phyloP scores from a whole-genome alignment of 2,113 vertebrate species.

The Nycticorax nycticorax region DNA sequence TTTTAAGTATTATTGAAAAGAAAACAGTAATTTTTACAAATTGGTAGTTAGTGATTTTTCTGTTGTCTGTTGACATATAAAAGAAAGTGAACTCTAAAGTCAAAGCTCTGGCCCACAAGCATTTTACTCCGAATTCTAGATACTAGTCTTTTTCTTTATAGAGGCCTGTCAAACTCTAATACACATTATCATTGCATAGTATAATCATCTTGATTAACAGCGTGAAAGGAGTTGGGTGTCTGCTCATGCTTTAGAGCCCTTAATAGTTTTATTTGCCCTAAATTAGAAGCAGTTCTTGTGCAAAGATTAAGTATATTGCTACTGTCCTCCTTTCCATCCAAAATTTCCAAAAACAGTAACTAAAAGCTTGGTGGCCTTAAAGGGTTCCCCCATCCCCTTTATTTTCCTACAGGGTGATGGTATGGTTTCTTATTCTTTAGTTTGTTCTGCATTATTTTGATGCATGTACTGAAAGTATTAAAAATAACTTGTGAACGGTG shows the following conservation, averaged over 20 bases:
- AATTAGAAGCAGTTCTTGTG: background rate
- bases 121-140: background rate
- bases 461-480: background rate
- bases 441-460: background rate
- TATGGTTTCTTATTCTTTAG: background rate
- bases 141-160: background rate
- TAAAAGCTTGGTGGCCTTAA: background rate
- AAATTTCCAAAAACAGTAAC: background rate
- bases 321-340: background rate
- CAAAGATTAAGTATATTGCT: background rate
- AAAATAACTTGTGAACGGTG: background rate
- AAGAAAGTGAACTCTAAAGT: background rate
- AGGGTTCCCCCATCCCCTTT: background rate
- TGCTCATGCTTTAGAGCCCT: background rate
- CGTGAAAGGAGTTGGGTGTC: background rate
- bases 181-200: background rate
- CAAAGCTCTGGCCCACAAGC: background rate
- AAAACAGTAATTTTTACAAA: background rate
- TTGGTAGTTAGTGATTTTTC: background rate
- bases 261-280: background rate
- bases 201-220: background rate
- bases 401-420: background rate
- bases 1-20: background rate
- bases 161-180: background rate
- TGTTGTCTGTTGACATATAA: background rate